Conservation (phyloP, 2,797 vertebrate genomes). For the Rhinogobio ventralis region DNA sequence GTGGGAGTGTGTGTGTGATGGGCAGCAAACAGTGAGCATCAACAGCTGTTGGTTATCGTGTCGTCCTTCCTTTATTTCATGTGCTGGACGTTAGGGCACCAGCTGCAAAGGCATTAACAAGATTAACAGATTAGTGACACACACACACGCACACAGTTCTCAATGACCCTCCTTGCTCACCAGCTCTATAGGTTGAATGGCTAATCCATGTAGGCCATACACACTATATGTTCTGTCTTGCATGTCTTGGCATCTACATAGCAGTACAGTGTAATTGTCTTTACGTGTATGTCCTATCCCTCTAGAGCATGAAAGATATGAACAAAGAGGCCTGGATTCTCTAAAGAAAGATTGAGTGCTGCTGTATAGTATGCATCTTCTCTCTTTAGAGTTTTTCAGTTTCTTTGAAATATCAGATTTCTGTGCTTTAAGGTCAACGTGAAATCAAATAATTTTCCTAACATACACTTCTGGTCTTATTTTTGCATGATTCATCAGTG, state of each 20-base stretch:
- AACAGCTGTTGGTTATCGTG: slow-evolving; percentile 72
- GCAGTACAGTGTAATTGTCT: slow-evolving; percentile 5
- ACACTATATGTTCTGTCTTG: slow-evolving; percentile 34
- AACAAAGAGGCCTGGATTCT: slow-evolving; percentile 5
- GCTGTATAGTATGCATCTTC: neutral
- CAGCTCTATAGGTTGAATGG: slow-evolving; percentile 34
- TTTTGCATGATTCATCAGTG: neutral
- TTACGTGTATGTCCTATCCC: neutral
- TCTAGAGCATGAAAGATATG: neutral
- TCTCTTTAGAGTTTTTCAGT: neutral
- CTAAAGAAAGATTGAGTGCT: neutral
- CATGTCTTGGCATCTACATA: slow-evolving; percentile 6
- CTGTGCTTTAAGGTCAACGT: neutral
- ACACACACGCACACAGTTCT: slow-evolving; percentile 56
- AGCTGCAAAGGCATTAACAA: slow-evolving; percentile 74
- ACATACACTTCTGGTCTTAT: neutral
- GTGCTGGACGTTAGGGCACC: slow-evolving; percentile 67
- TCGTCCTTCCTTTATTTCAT: slow-evolving; percentile 68
- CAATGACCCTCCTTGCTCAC: slow-evolving; percentile 39
- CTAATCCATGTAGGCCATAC: slow-evolving; percentile 35
- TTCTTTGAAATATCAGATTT: neutral
- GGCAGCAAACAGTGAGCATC: slow-evolving; percentile 58
- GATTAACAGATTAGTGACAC: slow-evolving; percentile 78
- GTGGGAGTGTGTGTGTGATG: slow-evolving; percentile 31
- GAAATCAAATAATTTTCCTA: neutral